Conservation (phyloP, 2,113 vertebrate species). For the Gadus chalcogrammus region DNA sequence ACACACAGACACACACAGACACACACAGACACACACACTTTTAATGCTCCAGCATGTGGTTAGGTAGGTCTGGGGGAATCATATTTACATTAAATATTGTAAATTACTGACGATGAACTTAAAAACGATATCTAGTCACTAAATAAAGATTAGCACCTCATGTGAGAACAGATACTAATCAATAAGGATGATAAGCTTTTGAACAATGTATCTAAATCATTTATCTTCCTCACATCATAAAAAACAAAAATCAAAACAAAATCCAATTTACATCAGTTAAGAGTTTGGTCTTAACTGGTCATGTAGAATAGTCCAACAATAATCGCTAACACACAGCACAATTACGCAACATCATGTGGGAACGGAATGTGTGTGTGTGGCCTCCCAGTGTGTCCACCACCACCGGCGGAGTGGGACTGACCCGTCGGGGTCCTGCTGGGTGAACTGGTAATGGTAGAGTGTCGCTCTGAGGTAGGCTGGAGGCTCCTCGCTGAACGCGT, state of each 20-base stretch:
- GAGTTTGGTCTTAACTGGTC: too few species aligned
- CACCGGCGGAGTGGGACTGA: conserved; percentile 43
- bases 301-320: too few species aligned
- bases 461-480: conserved; percentile 76
- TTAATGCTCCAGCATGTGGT: background rate
- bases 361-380: background rate
- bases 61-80: too few species aligned
- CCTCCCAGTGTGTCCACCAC: background rate
- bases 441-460: conserved; percentile 81
- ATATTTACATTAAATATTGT: background rate
- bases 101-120: background rate
- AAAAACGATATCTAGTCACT: background rate
- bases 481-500: conserved; percentile 72
- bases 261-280: too few species aligned
- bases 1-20: background rate
- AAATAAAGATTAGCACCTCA: background rate
- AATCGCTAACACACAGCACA: too few species aligned
- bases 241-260: too few species aligned
- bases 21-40: background rate
- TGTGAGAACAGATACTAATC: background rate
- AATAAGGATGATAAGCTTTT: background rate
- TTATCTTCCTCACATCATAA: too few species aligned
- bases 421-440: conserved; percentile 51
- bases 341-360: too few species aligned
- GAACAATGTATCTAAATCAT: too few species aligned